phyloP scores from a whole-genome alignment of 2,113 vertebrate species.

The Bos javanicus region DNA sequence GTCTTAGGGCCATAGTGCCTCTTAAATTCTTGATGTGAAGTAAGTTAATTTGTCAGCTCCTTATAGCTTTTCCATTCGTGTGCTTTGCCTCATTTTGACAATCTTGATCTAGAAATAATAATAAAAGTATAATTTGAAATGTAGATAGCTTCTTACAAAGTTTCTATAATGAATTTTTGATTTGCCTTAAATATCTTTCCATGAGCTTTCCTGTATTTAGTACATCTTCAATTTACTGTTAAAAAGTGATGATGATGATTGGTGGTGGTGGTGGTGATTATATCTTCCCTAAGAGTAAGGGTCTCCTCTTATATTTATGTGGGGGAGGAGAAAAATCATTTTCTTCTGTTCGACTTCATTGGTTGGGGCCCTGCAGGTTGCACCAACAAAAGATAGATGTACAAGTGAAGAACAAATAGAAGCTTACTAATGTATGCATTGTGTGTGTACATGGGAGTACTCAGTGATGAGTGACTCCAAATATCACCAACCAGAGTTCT shows the following conservation, averaged over 20 bases:
- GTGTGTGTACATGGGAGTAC: fast-evolving
- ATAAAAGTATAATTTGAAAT: not conserved
- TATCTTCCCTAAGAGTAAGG: not conserved
- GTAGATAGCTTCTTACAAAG: not conserved
- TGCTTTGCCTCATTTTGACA: not conserved
- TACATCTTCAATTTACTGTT: not conserved
- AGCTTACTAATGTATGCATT: not conserved
- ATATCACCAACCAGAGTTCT: not conserved
- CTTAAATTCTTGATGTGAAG: not conserved
- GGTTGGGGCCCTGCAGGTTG: not conserved
- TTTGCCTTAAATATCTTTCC: not conserved
- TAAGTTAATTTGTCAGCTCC: not conserved
- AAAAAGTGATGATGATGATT: not conserved
- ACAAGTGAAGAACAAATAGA: not conserved
- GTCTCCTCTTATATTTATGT: not conserved
- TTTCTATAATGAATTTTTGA: not conserved
- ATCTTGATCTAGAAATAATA: not conserved
- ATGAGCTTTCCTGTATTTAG: not conserved
- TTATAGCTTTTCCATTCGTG: not conserved
- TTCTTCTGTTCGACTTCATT: not conserved
- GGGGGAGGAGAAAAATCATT: not conserved
- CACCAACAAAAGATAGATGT: not conserved
- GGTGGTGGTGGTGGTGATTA: not conserved
- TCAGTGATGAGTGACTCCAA: not conserved
- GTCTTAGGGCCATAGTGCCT: not conserved